phyloP scores from a whole-genome alignment of 2,113 vertebrate species.

The Hydropotes inermis region DNA sequence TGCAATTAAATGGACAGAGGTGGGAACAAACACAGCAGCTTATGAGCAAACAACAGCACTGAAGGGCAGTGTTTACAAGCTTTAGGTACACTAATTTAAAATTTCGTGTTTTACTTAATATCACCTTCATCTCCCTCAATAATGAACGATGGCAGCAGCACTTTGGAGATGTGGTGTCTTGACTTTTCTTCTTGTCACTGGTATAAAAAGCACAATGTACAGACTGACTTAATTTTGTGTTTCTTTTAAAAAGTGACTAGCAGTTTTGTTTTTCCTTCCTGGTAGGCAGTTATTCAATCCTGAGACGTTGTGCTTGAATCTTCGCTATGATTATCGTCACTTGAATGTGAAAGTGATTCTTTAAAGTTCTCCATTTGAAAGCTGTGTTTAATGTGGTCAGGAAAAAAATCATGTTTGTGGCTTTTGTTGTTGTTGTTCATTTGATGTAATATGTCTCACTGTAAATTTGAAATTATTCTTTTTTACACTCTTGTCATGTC shows the following conservation, averaged over 20 bases:
- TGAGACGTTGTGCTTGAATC: not conserved
- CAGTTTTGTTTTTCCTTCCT: not conserved
- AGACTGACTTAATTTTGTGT: not conserved
- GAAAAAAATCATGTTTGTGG: not conserved
- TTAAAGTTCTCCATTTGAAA: not conserved
- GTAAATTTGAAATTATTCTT: not conserved
- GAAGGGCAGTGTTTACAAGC: no score
- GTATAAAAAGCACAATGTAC: not conserved
- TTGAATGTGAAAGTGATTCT: not conserved
- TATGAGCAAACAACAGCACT: not conserved
- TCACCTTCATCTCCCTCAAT: fast-evolving
- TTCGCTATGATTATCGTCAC: not conserved
- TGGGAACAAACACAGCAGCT: not conserved
- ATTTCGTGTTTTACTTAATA: not conserved
- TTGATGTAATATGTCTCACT: not conserved
- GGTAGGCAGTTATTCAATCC: not conserved
- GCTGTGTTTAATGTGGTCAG: conserved; percentile 5
- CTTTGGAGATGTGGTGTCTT: fast-evolving
- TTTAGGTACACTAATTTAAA: not conserved
- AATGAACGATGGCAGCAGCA: fast-evolving
- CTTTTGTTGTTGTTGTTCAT: not conserved
- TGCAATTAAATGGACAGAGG: not conserved
- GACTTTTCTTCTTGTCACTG: not conserved
- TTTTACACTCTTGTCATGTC: not conserved
- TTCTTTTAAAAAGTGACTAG: not conserved